Conservation (phyloP, 2,797 vertebrate species). For the Acridotheres tristis region DNA sequence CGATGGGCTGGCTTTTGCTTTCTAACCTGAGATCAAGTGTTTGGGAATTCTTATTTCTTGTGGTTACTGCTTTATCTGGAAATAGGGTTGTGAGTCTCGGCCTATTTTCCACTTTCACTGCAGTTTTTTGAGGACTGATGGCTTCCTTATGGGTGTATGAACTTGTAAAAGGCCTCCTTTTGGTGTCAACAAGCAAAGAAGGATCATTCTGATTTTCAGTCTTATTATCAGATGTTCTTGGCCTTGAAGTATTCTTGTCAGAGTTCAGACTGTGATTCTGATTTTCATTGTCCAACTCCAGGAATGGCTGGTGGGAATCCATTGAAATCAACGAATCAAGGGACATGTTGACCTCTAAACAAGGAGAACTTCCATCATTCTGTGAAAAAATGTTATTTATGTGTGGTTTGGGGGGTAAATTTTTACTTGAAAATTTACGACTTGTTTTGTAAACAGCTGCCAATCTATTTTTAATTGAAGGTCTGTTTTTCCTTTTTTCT, state of each 20-base stretch:
- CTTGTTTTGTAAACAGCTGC: conserved; percentile 69
- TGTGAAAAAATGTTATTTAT: conserved; percentile 74
- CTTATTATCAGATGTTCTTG: not conserved
- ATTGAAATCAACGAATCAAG: not conserved
- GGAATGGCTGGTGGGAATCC: not conserved
- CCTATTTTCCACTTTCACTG: conserved; percentile 17
- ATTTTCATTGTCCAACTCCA: conserved; percentile 21
- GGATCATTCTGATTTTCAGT: conserved; percentile 7
- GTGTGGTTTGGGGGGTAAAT: conserved; percentile 66
- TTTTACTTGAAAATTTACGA: conserved; percentile 74
- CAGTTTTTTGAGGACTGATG: not conserved
- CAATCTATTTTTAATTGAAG: conserved; percentile 69
- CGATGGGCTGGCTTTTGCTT: not conserved
- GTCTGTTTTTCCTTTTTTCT: conserved; percentile 70
- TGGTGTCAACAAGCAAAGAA: not conserved
- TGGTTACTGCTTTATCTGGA: conserved; percentile 36
- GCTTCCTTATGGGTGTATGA: conserved; percentile 16
- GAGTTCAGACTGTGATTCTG: conserved; percentile 1
- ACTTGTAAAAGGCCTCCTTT: conserved; percentile 24
- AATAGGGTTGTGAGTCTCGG: conserved; percentile 13
- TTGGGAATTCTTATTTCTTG: conserved; percentile 56
- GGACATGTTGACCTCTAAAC: not conserved
- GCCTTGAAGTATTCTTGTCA: not conserved
- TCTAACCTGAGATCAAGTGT: not conserved
- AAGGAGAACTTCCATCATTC: conserved; percentile 10